phyloP scores from a whole-genome alignment of 1,140 invertebrate genomes.

The Macrocentrus cingulum region DNA sequence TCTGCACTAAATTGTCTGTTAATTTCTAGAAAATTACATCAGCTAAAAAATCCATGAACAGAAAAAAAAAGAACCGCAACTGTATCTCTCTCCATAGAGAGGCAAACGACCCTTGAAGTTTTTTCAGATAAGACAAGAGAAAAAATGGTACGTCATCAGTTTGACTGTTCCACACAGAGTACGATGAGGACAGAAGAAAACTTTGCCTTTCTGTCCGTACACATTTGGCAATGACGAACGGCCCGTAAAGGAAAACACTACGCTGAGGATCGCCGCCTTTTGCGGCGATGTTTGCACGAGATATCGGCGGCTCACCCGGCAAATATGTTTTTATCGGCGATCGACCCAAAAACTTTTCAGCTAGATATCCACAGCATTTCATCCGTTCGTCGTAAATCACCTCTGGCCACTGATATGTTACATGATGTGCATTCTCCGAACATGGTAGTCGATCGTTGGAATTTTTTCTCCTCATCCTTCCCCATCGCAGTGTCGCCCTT shows the following conservation, averaged over 20 bases:
- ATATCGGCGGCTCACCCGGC: constrained; percentile 4
- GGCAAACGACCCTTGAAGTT: constrained; percentile 8
- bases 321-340: constrained; percentile 45
- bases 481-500: too few relatives aligned
- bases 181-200: background rate
- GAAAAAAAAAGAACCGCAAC: too few relatives aligned
- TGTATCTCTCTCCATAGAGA: constrained; percentile 7
- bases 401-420: constrained; percentile 10
- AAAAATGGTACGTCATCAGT: constrained; percentile 27
- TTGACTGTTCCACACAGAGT: constrained; percentile 13
- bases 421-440: constrained; percentile 1
- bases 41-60: too few relatives aligned
- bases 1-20: too few relatives aligned
- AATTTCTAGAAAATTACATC: too few relatives aligned
- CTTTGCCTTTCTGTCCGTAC: background rate
- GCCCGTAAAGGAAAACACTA: background rate
- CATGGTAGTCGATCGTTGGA: constrained; percentile 3
- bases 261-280: constrained; percentile 5
- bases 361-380: constrained; percentile 9
- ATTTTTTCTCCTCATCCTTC: constrained; percentile 4
- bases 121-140: constrained; percentile 12
- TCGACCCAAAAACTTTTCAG: constrained; percentile 10
- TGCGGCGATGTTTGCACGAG: constrained; percentile 36
- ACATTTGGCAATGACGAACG: constrained; percentile 8
- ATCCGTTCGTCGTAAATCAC: constrained; percentile 13